Conservation (phyloP, 2,113 vertebrate species). For the Amblyopsis rosae region DNA sequence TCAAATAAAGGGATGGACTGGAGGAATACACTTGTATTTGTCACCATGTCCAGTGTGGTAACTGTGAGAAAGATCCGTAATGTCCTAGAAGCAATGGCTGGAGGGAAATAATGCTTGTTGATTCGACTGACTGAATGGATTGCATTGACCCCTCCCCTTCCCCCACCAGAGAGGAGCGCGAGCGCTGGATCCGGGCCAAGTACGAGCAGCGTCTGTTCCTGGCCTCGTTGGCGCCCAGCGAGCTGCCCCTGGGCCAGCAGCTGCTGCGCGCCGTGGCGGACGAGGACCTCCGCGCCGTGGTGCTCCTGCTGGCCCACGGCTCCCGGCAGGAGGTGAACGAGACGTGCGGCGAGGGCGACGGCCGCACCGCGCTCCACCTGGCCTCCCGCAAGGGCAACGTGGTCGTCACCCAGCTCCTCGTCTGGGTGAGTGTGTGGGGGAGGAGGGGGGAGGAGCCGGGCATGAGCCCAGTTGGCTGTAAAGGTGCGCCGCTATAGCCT, state of each 20-base stretch:
- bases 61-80: too few relatives aligned
- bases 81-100: too few relatives aligned
- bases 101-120: too few relatives aligned
- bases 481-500: too few relatives aligned
- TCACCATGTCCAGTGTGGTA: too few relatives aligned
- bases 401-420: conserved; percentile 89
- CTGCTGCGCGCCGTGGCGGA: conserved; percentile 87
- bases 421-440: conserved; percentile 82
- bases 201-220: conserved; percentile 97
- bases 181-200: conserved; percentile 96
- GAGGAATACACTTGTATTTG: too few relatives aligned
- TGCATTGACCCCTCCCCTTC: neutral
- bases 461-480: too few relatives aligned
- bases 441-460: too few relatives aligned
- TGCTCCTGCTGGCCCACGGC: conserved; percentile 91
- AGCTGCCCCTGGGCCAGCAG: conserved; percentile 89
- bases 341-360: conserved; percentile 90
- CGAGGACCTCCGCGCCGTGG: conserved; percentile 87
- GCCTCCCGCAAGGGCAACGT: conserved; percentile 90
- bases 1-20: too few relatives aligned
- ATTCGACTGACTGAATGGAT: too few relatives aligned
- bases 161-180: conserved; percentile 89
- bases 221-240: conserved; percentile 78
- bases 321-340: conserved; percentile 92
- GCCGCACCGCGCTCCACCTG: conserved; percentile 91